Percentiles rank a stretch among this genome's conserved stretches.
Evolutionary conservation across 2,113 vertebrate genomes (phyloP).

Genomic region (Onychostruthus taczanowskii): DNA sequence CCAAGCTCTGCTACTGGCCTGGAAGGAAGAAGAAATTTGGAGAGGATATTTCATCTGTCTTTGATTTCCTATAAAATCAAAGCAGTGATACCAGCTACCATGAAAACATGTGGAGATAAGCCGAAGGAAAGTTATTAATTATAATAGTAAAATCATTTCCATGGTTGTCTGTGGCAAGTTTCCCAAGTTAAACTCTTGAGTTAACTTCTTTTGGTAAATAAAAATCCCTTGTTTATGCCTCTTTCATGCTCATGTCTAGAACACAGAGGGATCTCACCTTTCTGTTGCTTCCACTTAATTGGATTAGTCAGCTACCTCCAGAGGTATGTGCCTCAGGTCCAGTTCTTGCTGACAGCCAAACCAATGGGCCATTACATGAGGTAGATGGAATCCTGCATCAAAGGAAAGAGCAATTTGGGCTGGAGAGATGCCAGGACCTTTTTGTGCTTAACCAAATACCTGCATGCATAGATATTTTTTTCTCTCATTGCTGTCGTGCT

Average conservation of each 20-base stretch:
- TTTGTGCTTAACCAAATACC: conserved; percentile 44
- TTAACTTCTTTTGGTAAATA: neutral
- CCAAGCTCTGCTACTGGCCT: conserved; percentile 2
- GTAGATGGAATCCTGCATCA: conserved; percentile 59
- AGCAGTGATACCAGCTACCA: neutral
- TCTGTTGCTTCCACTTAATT: conserved; percentile 20
- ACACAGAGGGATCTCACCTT: neutral
- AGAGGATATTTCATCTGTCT: neutral
- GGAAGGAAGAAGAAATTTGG: neutral
- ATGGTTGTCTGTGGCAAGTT: neutral
- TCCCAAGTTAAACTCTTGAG: neutral
- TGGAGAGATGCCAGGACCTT: conserved; percentile 45
- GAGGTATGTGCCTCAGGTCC: conserved; percentile 50
- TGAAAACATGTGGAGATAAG: conserved; percentile 26
- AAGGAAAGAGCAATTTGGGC: conserved; percentile 18
- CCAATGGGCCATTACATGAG: conserved; percentile 45
- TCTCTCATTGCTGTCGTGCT: neutral
- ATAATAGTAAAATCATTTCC: neutral
- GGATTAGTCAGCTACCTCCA: conserved; percentile 34
- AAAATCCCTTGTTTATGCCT: neutral
- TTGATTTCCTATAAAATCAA: conserved; percentile 41
- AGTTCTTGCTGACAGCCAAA: conserved; percentile 45
- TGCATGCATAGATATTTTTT: neutral
- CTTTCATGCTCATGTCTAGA: neutral
- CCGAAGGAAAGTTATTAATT: conserved; percentile 23